phyloP scores from a whole-genome alignment of 2,113 vertebrate species.

The Danionella cerebrum region DNA sequence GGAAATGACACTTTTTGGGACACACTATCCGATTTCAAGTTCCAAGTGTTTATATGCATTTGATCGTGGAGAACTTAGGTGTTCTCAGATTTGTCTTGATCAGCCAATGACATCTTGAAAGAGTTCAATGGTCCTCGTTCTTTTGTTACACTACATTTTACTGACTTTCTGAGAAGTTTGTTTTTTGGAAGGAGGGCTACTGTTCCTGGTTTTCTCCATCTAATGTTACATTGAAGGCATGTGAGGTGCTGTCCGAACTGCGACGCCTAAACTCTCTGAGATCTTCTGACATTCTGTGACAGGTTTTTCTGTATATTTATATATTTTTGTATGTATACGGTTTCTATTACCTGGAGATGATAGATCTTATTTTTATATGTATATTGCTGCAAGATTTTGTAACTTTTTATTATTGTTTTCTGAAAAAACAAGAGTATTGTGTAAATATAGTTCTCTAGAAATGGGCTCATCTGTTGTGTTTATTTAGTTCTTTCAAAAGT shows the following conservation, averaged over 20 bases:
- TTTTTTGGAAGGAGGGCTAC: neutral
- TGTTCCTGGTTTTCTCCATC: neutral
- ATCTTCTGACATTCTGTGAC: constrained; percentile 32
- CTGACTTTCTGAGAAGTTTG: neutral
- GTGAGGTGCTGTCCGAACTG: neutral
- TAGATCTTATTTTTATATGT: constrained; percentile 76
- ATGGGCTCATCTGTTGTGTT: constrained; percentile 22
- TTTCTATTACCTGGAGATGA: constrained; percentile 62
- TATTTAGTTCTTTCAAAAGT: neutral
- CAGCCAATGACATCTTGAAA: neutral
- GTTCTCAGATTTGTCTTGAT: neutral
- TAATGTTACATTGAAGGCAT: neutral
- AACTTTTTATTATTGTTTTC: constrained; percentile 72
- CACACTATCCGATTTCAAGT: no score
- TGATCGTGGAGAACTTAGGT: no score
- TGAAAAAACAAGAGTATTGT: constrained; percentile 72
- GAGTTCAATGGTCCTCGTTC: neutral
- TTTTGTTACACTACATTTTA: constrained; percentile 11
- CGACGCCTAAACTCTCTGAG: constrained; percentile 6
- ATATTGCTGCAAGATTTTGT: constrained; percentile 65
- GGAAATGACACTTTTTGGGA: no score
- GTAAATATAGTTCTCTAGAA: constrained; percentile 76
- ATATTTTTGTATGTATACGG: constrained; percentile 67
- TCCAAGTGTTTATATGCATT: no score
- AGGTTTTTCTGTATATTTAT: constrained; percentile 48